Conservation (phyloP, 2,797 vertebrate species). For the Vultur gryphus region DNA sequence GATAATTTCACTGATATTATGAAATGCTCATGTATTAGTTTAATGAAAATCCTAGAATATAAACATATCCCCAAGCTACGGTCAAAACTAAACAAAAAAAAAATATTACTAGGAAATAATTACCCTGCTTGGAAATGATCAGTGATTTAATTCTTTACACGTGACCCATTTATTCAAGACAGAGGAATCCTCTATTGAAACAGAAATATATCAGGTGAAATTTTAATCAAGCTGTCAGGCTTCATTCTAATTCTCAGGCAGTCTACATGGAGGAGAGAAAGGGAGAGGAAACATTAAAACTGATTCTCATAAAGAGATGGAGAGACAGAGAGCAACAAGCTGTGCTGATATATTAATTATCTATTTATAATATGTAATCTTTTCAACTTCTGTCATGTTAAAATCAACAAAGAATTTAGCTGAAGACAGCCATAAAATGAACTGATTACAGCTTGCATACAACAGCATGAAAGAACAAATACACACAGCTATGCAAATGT, state of each 20-base stretch:
- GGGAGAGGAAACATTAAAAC: constrained; percentile 48
- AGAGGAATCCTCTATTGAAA: constrained; percentile 8
- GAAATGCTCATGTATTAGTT: background rate
- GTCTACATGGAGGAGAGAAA: constrained; percentile 10
- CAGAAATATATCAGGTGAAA: constrained; percentile 19
- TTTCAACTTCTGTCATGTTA: constrained; percentile 59
- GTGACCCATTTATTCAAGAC: background rate
- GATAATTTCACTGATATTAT: background rate
- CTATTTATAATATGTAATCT: constrained; percentile 34
- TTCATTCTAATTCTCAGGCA: constrained; percentile 45
- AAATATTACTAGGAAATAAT: background rate
- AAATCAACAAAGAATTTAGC: constrained; percentile 59
- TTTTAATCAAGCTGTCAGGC: constrained; percentile 50
- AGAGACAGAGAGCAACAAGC: constrained; percentile 40
- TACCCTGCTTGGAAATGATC: background rate
- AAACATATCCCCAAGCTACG: background rate
- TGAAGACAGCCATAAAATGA: constrained; percentile 34
- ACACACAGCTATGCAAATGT: constrained; percentile 13
- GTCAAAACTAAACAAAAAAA: background rate
- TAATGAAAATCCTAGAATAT: background rate
- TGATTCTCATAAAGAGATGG: constrained; percentile 14
- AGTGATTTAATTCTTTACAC: background rate
- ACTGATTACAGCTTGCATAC: background rate
- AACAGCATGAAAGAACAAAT: constrained; percentile 35
- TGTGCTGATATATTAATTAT: constrained; percentile 39